Conservation (phyloP, 2,113 vertebrate species). For the Geothlypis trichas region DNA sequence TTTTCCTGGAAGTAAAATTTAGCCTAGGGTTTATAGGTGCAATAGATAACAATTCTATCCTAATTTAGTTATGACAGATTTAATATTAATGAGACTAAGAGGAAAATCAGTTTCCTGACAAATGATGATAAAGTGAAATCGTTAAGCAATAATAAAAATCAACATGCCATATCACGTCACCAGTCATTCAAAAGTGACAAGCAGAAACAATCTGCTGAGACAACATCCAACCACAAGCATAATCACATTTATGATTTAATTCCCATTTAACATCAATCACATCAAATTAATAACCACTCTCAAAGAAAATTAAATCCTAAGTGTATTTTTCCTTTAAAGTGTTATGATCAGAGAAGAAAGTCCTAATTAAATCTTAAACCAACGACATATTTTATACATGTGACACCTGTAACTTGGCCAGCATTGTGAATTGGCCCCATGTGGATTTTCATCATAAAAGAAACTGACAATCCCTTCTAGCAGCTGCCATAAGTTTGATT, state of each 20-base stretch:
- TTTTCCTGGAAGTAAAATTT: not conserved
- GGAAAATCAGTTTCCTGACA: constrained; percentile 66
- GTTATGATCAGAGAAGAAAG: constrained; percentile 50
- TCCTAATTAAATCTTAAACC: constrained; percentile 72
- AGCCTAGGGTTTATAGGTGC: not conserved
- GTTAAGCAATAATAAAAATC: constrained; percentile 75
- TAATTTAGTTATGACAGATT: constrained; percentile 41
- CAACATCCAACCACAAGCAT: constrained; percentile 36
- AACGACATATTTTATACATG: constrained; percentile 33
- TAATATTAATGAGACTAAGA: constrained; percentile 61
- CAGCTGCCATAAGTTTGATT: constrained; percentile 52
- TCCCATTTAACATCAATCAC: constrained; percentile 75
- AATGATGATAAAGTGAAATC: constrained; percentile 80
- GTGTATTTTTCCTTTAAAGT: constrained; percentile 65
- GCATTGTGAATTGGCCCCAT: constrained; percentile 25
- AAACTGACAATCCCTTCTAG: constrained; percentile 18
- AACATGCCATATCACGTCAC: constrained; percentile 60
- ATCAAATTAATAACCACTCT: constrained; percentile 76
- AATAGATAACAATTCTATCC: constrained; percentile 11
- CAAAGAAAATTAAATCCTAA: constrained; percentile 63
- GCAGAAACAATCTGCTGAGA: constrained; percentile 68
- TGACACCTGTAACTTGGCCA: constrained; percentile 45
- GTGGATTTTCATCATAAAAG: constrained; percentile 41
- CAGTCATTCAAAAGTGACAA: constrained; percentile 73
- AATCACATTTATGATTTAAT: constrained; percentile 77